These are phyloP conservation scores for Pao palembangensis DNA, from an alignment of 2,113 vertebrate species.

Conservation along the genomic window DNA sequence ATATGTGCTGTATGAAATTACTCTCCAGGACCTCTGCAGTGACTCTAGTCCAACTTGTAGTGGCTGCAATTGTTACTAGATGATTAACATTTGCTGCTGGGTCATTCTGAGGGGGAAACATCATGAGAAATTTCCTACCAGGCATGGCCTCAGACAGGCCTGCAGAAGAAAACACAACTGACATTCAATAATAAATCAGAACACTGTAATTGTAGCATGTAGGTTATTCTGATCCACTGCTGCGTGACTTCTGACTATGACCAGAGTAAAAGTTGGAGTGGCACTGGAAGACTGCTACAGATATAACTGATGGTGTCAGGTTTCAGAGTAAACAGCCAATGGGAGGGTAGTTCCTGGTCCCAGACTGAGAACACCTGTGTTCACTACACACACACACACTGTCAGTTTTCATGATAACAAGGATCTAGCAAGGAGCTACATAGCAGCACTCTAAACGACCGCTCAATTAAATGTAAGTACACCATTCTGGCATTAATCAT, in stretches of 20 bases:
- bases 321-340: conserved; percentile 68
- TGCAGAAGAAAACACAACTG: conserved; percentile 12
- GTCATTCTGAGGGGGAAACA: conserved; percentile 37
- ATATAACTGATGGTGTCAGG: conserved; percentile 58
- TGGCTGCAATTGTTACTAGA: conserved; percentile 14
- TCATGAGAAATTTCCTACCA: conserved; percentile 28
- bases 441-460: conserved; percentile 34
- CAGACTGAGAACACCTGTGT: conserved; percentile 61
- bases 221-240: too few species aligned
- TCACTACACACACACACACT: conserved; percentile 35
- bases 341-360: conserved; percentile 26
- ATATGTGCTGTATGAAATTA: conserved; percentile 9
- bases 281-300: conserved; percentile 17
- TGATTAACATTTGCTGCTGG: conserved; percentile 18
- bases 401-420: conserved; percentile 57
- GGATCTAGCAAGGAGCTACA: conserved; percentile 44
- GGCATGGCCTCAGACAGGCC: conserved; percentile 20
- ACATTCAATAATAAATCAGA: neutral
- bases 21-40: conserved; percentile 24
- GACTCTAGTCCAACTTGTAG: conserved; percentile 19
- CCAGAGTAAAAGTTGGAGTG: conserved; percentile 1
- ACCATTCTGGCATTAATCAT: neutral
- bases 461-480: conserved; percentile 50
- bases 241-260: too few species aligned
- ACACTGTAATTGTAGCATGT: neutral